Evolutionary conservation across 2,797 vertebrate species (phyloP).

Genomic region (Enteromius paludinosus): DNA sequence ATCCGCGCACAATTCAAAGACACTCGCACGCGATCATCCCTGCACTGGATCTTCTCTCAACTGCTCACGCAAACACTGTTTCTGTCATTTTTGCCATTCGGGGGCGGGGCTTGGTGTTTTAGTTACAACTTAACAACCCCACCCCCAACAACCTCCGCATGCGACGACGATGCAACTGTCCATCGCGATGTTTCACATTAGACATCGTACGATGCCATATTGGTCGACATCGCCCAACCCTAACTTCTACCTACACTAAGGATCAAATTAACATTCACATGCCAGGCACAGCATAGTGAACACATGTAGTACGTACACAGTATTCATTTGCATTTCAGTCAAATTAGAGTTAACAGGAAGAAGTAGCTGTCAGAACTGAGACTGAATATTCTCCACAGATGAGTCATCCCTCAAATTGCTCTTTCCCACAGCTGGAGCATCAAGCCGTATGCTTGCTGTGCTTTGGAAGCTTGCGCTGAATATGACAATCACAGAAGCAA

Average conservation of each 20-base stretch:
- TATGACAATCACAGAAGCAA: conserved; percentile 41
- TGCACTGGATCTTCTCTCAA: too few relatives aligned
- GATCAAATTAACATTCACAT: neutral
- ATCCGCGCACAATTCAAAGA: too few relatives aligned
- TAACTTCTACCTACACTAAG: neutral
- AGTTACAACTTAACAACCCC: too few relatives aligned
- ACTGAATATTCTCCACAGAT: conserved; percentile 52
- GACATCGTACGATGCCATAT: too few relatives aligned
- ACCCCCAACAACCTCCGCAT: too few relatives aligned
- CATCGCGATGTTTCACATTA: too few relatives aligned
- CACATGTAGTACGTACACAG: neutral
- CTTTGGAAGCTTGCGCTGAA: conserved; percentile 45
- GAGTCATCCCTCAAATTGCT: conserved; percentile 61
- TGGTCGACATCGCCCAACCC: too few relatives aligned
- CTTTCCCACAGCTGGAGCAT: conserved; percentile 52
- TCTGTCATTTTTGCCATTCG: too few relatives aligned
- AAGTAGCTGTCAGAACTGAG: conserved; percentile 55
- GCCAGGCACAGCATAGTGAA: conserved; percentile 19
- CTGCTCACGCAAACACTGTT: too few relatives aligned
- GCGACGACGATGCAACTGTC: too few relatives aligned
- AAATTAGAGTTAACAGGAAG: conserved; percentile 57
- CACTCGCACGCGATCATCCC: too few relatives aligned
- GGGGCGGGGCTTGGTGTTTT: too few relatives aligned
- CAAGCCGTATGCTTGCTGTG: conserved; percentile 46
- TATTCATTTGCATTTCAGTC: conserved; percentile 56